Base-by-base conservation (phyloP, 2,888 invertebrate genomes). In the Tinea semifulvella region DNA sequence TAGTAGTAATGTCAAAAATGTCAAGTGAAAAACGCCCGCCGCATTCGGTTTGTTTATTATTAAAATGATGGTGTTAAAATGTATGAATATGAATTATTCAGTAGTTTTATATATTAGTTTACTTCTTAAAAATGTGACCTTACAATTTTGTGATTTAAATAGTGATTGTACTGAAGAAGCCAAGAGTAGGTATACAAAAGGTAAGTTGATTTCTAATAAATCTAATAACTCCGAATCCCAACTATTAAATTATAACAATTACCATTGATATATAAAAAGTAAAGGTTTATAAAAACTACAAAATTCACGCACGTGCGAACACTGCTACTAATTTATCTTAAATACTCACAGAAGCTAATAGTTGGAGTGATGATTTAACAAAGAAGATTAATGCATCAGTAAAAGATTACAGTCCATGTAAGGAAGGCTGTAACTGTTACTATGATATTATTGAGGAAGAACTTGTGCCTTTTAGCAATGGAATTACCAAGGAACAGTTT, bases 401-500 rank as follows among this genome's bases (percentile, higher is more conserved):
- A 42, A 58, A 66, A 14, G 57, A 68, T 5, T 87, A 87, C 57
- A 55, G 60, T 46, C 82, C 85, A 7, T 91, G 89, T 61, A 66
- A 80, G 43, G 62, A 59, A 7, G 85, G 85, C 51, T 90, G 91
- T 61, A 81, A 75, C 42, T 92, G 92, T 58, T 84, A 87, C 59
- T 64, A 66, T 45, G 62, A 79, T 53, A 85, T 89, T 4, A 87
- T 95, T 45, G 65, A 82, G 8, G 68, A 82, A 18, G 94, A 96
- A 65, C 76, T 96, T 45, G 68, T 68, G 44, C 81, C 86, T 4
- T 96, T 91, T 67, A 71, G 81, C 52, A 71, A 83, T 54, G 94
- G 94, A 35, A 91, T 96, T 47, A 85, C 83, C 0, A 79, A 84
- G 54, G 76, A 87, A 50, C 74, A 86, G 61, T 84, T 95, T 51